Evolutionary conservation across 2,797 vertebrate genomes (phyloP).

Genomic region (Pseudopleuronectes americanus): DNA sequence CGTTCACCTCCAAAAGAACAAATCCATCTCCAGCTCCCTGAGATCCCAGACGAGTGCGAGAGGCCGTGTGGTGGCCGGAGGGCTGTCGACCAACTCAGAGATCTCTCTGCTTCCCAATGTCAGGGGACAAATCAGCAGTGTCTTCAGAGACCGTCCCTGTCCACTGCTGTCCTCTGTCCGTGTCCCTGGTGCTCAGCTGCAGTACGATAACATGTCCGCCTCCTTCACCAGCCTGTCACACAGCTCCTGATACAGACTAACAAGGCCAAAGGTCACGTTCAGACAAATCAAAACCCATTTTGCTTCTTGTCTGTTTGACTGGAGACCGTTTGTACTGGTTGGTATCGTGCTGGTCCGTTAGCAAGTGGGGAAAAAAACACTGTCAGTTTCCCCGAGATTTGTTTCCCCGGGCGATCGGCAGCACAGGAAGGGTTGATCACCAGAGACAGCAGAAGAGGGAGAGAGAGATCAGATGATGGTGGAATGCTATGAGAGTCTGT

Average conservation of each 20-base stretch:
- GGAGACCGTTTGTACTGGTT: conserved; percentile 10
- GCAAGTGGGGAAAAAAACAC: conserved; percentile 6
- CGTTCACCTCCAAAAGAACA: neutral
- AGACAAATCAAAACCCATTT: conserved; percentile 55
- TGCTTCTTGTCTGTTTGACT: conserved; percentile 43
- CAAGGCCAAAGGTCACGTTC: conserved; percentile 52
- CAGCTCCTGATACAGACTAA: conserved; percentile 39
- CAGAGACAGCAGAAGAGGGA: conserved; percentile 10
- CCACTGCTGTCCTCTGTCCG: neutral
- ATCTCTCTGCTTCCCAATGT: neutral
- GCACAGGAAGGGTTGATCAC: conserved; percentile 8
- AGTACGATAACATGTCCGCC: conserved; percentile 15
- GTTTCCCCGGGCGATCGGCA: conserved; percentile 25
- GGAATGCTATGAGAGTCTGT: neutral
- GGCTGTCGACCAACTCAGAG: no score
- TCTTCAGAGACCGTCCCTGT: conserved; percentile 1
- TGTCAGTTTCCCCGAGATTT: conserved; percentile 26
- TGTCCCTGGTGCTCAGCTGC: neutral
- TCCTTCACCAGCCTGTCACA: conserved; percentile 46
- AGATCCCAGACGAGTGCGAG: neutral
- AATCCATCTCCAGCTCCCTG: neutral
- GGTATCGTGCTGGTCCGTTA: conserved; percentile 15
- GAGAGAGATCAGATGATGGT: neutral
- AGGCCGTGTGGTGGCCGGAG: no score
- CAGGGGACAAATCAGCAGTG: neutral